Percentiles rank a stretch among this genome's conserved stretches.
Conservation (phyloP, 2,888 invertebrate genomes). For the Tridacna crocea region DNA sequence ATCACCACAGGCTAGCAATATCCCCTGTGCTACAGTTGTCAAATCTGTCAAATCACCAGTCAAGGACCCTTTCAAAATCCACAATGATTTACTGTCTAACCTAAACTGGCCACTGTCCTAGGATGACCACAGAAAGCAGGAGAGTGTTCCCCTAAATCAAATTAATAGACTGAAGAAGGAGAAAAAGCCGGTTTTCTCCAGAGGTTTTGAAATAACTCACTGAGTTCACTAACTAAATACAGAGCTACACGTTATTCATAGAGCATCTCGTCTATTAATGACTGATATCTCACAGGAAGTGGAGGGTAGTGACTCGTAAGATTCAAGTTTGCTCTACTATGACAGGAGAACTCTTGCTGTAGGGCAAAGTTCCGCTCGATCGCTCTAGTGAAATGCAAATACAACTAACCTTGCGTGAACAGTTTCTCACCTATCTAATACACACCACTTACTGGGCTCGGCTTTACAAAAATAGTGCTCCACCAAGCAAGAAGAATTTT, state of each 20-base stretch:
- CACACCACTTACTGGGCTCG: conserved; percentile 10
- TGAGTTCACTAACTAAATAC: neutral
- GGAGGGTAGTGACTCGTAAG: conserved; percentile 21
- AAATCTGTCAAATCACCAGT: neutral
- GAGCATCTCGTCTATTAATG: conserved; percentile 26
- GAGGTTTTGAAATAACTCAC: conserved; percentile 6
- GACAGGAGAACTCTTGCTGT: conserved; percentile 48
- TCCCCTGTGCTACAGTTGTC: neutral
- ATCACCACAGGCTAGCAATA: too few species aligned
- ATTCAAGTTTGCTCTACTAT: conserved; percentile 35
- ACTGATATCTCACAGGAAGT: conserved; percentile 25
- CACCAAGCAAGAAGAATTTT: conserved; percentile 47
- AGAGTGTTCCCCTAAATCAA: neutral
- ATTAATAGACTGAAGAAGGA: conserved; percentile 2
- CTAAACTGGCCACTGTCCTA: conserved; percentile 5
- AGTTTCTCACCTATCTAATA: conserved; percentile 24
- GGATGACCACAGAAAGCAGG: neutral
- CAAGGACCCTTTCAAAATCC: too few species aligned
- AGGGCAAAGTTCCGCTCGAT: conserved; percentile 51
- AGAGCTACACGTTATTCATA: conserved; percentile 16
- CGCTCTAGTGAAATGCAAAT: conserved; percentile 59
- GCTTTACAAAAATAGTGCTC: conserved; percentile 10
- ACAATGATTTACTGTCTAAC: too few species aligned
- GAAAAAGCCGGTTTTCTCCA: neutral
- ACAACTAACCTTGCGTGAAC: conserved; percentile 32